Evolutionary conservation across 2,113 vertebrate genomes (phyloP), one percentile per base, ranked within the genome.

Genomic region (Amphilophus citrinellus): DNA sequence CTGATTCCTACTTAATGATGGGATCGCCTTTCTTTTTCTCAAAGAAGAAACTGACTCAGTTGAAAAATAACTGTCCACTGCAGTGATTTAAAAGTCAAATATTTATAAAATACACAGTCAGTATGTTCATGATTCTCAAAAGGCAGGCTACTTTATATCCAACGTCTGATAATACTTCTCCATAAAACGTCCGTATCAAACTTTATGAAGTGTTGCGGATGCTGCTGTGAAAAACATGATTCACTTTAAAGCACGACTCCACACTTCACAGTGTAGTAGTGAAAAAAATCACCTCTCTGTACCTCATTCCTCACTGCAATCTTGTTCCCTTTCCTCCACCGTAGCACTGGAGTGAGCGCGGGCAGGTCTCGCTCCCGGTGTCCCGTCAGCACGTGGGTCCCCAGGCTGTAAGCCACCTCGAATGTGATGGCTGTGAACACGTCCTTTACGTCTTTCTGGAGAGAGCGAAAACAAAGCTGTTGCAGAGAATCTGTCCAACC

Each of bases 341-440:
- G 97, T 18, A 99, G 96, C 88, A 99, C 90, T 0, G 98, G 98
- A 1, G 94, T 96, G 78, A 99, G 97, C 0, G 97, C 84, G 1
- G 97, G 96, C 58, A 99, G 95, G 2, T 98, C 97, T 61, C 91
- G 95, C 18, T 95, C 96, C 24, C 94, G 94, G 17, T 86, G 86
- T 86, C 85, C 92, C 1, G 94, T 91, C n/a, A 96, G 61, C 32
- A 94, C 56, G 0, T 98, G 97, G 61, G 95, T 96, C 1, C 95
- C 96, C 75, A 99, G 96, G 91, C 96, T 97, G 93, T 99, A 99
- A 0, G 97, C 93, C 6, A 94, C 97, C 94, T 99, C 98, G 32
- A 99, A 99, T 5, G 97, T 93, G 84, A 99, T 98, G 60, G 98
- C 96, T 6, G 97, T 97, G 92, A 99, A 99, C 85, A 99, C 98